Evolutionary conservation across 1,140 invertebrate species (phyloP), one percentile per base, ranked within the genome.

Genomic region (Luehdorfia chinensis): DNA sequence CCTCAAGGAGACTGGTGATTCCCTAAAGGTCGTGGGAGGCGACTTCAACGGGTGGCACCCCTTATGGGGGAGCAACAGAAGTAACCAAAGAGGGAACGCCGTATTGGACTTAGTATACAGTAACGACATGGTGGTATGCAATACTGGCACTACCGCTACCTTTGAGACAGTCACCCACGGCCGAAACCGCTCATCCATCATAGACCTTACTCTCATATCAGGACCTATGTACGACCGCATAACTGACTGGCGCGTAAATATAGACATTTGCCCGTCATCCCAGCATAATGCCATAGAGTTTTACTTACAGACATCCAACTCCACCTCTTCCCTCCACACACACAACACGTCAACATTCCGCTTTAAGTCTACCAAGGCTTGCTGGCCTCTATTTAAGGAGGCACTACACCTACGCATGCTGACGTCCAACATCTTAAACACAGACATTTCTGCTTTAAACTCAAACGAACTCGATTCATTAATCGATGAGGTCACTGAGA

Each of bases 221-320:
- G 23, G 12, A 2, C 18, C 5, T 5, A 8, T 13, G 1, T 6
- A 3, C 2, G 1, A 33, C 16, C n/a, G 18, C 6, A 39, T 45
- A 2, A 4, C 0, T 3, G 15, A 50, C 9, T 50, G 48, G 48
- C 12, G 15, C 0, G 39, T 50, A 1, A 28, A 50, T 9, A 1
- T 50, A 3, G 2, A 19, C 9, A 9, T 27, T 11, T 37, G 47
- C 28, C 19, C 37, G 2, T 25, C 46, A 11, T 25, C 52, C 8
- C 23, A 45, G 23, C 39, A 48, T 13, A 50, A 50, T 7, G 37
- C 37, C 2, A 50, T 50, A 7, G 19, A n/a, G n/a, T n/a, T n/a
- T n/a, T 2, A 1, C 48, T 28, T 27, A n/a, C 25, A 27, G 8
- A n/a, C 2, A 7, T n/a, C 8, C 1, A 27, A 2, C 7, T 6